These are phyloP conservation scores for Heterohyrax brucei DNA, from an alignment of 2,797 vertebrate genomes.

Conservation along the genomic window DNA sequence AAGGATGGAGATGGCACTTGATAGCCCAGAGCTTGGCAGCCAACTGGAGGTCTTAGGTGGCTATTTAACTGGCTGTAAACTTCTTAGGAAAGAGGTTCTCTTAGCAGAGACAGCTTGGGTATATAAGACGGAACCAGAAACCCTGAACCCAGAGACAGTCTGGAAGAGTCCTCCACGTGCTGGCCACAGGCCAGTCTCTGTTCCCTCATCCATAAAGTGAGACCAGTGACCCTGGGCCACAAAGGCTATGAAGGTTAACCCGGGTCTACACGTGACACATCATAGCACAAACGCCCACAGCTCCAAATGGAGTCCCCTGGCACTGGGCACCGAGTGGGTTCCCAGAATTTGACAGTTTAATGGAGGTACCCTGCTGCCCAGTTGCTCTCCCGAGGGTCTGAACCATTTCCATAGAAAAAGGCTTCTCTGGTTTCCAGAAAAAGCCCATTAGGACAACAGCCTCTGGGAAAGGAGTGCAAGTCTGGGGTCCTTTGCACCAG, in stretches of 20 bases:
- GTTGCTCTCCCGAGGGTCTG: not conserved
- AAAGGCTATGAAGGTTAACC: not conserved
- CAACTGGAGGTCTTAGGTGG: not conserved
- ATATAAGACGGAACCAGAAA: not conserved
- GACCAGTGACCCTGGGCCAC: not conserved
- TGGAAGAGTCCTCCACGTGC: not conserved
- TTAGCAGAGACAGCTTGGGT: not conserved
- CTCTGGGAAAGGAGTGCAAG: constrained; percentile 15
- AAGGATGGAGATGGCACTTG: not conserved
- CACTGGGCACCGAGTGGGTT: not conserved
- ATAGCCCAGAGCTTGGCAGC: not conserved
- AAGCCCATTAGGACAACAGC: not conserved
- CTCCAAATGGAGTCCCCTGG: not conserved
- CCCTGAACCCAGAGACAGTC: not conserved
- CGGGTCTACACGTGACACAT: not conserved
- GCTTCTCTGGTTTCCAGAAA: not conserved
- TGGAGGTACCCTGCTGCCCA: not conserved
- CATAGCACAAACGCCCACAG: not conserved
- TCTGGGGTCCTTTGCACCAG: not conserved
- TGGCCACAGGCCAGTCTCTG: not conserved
- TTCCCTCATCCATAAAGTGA: not conserved
- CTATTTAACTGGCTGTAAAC: not conserved
- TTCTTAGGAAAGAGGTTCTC: constrained; percentile 33
- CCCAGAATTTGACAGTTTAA: not conserved
- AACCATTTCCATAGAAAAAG: not conserved